Conservation (phyloP, 2,888 invertebrate species). For the Sepioteuthis lessoniana region DNA sequence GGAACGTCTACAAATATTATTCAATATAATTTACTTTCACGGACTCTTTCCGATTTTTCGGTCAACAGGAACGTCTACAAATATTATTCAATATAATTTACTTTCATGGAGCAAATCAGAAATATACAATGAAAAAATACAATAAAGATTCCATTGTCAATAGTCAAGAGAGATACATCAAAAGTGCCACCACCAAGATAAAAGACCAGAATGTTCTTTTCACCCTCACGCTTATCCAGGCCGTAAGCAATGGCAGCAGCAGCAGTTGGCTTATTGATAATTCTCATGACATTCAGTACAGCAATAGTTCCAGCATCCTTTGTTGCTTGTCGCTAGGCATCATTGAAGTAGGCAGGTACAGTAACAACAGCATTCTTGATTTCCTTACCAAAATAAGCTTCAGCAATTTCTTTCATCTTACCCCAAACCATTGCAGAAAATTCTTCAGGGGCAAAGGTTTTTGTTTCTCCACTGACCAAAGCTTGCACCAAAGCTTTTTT, state of each 20-base stretch:
- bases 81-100: no score
- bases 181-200: constrained; percentile 99
- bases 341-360: constrained; percentile 98
- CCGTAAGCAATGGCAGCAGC: constrained; percentile 98
- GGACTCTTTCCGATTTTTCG: no score
- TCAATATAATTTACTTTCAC: no score
- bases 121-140: no score
- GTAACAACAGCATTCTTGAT: constrained; percentile 92
- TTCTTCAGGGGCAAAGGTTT: constrained; percentile 97
- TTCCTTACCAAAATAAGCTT: constrained; percentile 96
- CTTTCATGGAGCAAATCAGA: no score
- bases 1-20: no score
- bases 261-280: constrained; percentile 95
- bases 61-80: no score
- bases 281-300: constrained; percentile 91
- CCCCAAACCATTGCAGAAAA: constrained; percentile 98
- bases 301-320: constrained; percentile 98
- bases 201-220: constrained; percentile 98
- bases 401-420: constrained; percentile 99
- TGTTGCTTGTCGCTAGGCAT: constrained; percentile 98
- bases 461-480: constrained; percentile 74
- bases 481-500: constrained; percentile 94
- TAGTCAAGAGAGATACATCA: constrained; percentile 97
- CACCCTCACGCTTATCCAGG: constrained; percentile 95
- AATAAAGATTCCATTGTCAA: constrained; percentile 99